Conservation (phyloP, 2,888 invertebrate species). For the Nipponacmea schrenckii region DNA sequence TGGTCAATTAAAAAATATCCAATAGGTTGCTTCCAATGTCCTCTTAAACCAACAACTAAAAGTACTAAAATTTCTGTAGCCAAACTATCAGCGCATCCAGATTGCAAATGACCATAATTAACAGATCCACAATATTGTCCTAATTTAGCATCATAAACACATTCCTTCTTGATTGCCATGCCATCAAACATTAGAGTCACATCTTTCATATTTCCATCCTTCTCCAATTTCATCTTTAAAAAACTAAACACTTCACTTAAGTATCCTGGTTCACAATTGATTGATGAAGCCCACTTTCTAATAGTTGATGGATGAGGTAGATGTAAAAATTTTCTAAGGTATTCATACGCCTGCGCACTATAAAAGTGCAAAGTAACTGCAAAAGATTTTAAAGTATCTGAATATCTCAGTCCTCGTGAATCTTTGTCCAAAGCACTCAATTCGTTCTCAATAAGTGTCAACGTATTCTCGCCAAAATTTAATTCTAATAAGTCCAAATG, state of each 20-base stretch:
- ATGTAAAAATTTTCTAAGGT: conserved; percentile 9
- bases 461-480: conserved; percentile 9
- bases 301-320: conserved; percentile 14
- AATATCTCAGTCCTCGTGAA: conserved; percentile 3
- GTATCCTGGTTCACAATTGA: conserved; percentile 13
- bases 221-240: background rate
- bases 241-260: conserved; percentile 9
- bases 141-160: conserved; percentile 9
- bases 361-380: conserved; percentile 15
- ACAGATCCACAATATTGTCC: conserved; percentile 11
- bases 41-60: conserved; percentile 8
- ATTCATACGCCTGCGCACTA: conserved; percentile 11
- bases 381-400: conserved; percentile 13
- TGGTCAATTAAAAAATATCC: too few species aligned
- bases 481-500: background rate
- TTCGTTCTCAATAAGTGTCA: conserved; percentile 13
- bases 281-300: conserved; percentile 14
- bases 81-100: background rate
- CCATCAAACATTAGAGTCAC: conserved; percentile 14
- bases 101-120: conserved; percentile 8
- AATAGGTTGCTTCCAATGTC: too few species aligned
- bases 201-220: background rate
- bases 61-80: conserved; percentile 3
- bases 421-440: background rate
- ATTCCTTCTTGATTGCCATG: conserved; percentile 1